These are phyloP conservation scores for Heliconius hewitsoni DNA, from an alignment of 1,140 invertebrate genomes.

Conservation along the genomic window DNA sequence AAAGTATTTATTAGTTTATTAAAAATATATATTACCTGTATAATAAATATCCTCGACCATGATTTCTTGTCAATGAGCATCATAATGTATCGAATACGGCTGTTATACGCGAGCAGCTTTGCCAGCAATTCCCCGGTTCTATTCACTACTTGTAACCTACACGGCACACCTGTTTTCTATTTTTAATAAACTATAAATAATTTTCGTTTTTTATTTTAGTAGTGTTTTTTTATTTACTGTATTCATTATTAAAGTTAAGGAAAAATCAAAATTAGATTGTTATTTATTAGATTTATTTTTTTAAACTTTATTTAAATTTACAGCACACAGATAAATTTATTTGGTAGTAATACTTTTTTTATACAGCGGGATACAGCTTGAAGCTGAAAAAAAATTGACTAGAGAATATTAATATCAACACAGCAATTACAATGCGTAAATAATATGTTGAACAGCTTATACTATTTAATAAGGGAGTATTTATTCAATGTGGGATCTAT, in stretches of 20 bases:
- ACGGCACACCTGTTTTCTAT: constrained; percentile 47
- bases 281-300: too few species aligned
- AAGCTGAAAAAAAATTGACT: too few species aligned
- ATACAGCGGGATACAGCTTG: too few species aligned
- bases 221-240: too few species aligned
- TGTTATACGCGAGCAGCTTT: constrained; percentile 21
- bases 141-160: constrained; percentile 27
- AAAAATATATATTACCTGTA: too few species aligned
- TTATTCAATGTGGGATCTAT: neutral
- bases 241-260: too few species aligned
- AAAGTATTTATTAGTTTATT: too few species aligned
- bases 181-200: constrained; percentile 47
- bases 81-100: neutral
- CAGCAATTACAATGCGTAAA: neutral
- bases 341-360: too few species aligned
- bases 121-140: constrained; percentile 24
- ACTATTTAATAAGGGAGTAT: neutral
- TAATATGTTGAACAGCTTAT: neutral
- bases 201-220: neutral
- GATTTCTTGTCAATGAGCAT: neutral
- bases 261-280: too few species aligned
- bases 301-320: too few species aligned
- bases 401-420: neutral
- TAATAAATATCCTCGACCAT: neutral
- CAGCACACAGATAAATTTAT: too few species aligned